Evolutionary conservation across 64 coral and sea anemone species (phyloP).

Genomic region (Montipora sp.): DNA sequence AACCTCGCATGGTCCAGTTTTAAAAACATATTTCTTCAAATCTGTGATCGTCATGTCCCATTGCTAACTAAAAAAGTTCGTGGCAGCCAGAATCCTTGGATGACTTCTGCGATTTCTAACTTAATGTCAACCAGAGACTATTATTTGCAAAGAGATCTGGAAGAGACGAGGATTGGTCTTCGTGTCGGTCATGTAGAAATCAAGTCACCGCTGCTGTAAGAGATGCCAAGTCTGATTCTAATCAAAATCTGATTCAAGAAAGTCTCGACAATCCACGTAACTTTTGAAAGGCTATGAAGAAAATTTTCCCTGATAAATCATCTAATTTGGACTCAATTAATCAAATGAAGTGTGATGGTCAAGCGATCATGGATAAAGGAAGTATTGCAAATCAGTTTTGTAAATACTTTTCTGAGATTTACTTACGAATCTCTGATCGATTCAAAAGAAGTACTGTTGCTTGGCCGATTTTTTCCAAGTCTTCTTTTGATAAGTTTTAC

Average conservation of each 20-base stretch:
- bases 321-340: neutral
- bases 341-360: neutral
- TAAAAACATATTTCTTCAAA: no score
- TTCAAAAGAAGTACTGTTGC: neutral
- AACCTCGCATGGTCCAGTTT: constrained; percentile 30
- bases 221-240: neutral
- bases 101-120: neutral
- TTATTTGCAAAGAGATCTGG: no score
- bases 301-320: constrained; percentile 25
- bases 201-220: no score
- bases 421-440: neutral
- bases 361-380: neutral
- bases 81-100: constrained; percentile 21
- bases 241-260: constrained; percentile 36
- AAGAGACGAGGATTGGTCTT: no score
- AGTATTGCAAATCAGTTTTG: neutral
- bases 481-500: neutral
- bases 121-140: no score
- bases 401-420: neutral
- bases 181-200: no score
- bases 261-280: constrained; percentile 33
- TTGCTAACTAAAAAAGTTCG: constrained; percentile 36
- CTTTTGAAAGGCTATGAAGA: constrained; percentile 49
- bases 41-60: constrained; percentile 12
- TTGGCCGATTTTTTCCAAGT: neutral